Conservation (phyloP, 2,797 vertebrate species). For the Cyclopterus lumpus region DNA sequence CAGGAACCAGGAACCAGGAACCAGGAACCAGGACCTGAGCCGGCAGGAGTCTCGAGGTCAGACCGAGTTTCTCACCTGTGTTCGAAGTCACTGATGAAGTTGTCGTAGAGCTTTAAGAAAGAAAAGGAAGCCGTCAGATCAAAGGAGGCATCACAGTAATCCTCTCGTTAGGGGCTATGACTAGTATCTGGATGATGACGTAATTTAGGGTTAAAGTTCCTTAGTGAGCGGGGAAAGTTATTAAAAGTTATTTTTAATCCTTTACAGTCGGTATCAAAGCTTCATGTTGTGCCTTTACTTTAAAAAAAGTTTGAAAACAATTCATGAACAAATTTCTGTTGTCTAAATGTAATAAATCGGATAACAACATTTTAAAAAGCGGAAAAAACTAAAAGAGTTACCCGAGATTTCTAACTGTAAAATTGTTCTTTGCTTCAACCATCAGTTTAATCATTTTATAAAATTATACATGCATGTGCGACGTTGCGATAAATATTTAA, state of each 20-base stretch:
- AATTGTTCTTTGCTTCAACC: too few species aligned
- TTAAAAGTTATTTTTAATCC: not conserved
- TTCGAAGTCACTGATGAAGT: conserved; percentile 97
- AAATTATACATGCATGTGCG: too few species aligned
- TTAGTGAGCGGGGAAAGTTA: not conserved
- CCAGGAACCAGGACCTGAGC: not conserved
- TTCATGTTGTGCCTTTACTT: not conserved
- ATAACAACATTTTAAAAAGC: too few species aligned
- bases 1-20: not conserved
- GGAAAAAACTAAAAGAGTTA: too few species aligned
- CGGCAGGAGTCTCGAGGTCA: not conserved
- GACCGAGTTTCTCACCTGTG: conserved; percentile 88
- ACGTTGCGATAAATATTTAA: too few species aligned
- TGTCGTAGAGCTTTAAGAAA: conserved; percentile 91
- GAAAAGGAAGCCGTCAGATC: conserved; percentile 13
- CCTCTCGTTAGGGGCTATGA: not conserved
- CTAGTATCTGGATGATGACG: not conserved
- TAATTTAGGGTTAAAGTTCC: not conserved
- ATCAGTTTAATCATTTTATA: too few species aligned
- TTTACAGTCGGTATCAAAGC: not conserved
- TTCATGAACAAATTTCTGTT: too few species aligned
- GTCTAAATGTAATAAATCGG: too few species aligned
- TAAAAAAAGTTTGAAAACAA: too few species aligned
- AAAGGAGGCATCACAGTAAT: not conserved
- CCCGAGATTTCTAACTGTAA: too few species aligned